Evolutionary conservation across 2,113 vertebrate species (phyloP), one percentile per base, ranked within the genome.

Genomic region (Notothenia rossii): DNA sequence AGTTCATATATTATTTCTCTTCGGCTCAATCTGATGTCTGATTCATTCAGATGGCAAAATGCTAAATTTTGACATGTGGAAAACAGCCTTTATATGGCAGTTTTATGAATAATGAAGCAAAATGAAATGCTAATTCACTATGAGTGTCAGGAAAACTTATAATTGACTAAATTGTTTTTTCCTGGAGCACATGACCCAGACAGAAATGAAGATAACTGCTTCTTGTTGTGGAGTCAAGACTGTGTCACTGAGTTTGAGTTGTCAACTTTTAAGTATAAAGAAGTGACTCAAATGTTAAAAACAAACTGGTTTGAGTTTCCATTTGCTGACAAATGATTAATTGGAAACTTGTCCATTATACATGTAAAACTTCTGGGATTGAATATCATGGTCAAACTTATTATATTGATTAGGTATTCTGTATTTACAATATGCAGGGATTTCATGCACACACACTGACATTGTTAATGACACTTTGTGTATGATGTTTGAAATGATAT

Each of bases 101-200:
- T 74, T 81, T 55, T 69, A 55, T 88, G 87, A 89, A 91, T 89
- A 92, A 91, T 86, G 77, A 84, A 89, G 79, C 79, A 81, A 85
- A 89, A 83, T 89, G 74, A 87, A 90, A 91, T 92, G 84, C 81
- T 82, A 92, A 90, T 90, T 87, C 82, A 82, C 75, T 67, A 53
- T 50, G 45, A 82, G 77, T 91, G 87, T 90, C 91, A 89, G 82
- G 65, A 68, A 79, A 76, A 82, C 25, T 64, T 79, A 77, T 76
- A 77, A 79, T 87, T 87, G 72, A 51, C 58, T 75, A 87, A 89
- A 83, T 82, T 82, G 72, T 61, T 86, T 88, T 85, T 88, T 85
- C 68, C 68, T 48, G 51, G 67, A 60, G 77, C 51, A 63, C 53
- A 75, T 85, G 82, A 86, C 72, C 86, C 49, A 73, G 49, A 73